Percentiles rank a stretch among this genome's conserved stretches.
phyloP scores from a whole-genome alignment of 2,888 invertebrate species.

The Helicoverpa assulta region DNA sequence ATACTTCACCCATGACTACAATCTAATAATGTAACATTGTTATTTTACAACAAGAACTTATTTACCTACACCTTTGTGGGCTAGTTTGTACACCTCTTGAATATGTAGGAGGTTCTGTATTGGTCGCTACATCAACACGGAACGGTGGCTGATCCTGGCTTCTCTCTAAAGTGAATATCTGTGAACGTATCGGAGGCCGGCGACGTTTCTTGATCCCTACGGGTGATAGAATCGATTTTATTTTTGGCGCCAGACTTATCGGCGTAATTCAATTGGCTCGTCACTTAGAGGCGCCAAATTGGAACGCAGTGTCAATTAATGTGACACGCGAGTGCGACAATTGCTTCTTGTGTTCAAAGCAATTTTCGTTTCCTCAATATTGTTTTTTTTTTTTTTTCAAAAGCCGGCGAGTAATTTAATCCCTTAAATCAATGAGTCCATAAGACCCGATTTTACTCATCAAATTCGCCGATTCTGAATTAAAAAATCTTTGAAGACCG shows the following conservation, averaged over 20 bases:
- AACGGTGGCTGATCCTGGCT: background rate
- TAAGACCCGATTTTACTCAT: conserved; percentile 18
- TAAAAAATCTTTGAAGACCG: background rate
- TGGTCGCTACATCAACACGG: background rate
- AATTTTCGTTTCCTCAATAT: background rate
- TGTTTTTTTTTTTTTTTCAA: background rate
- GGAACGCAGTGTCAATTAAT: conserved; percentile 36
- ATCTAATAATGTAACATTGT: conserved; percentile 6
- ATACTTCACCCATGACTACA: conserved; percentile 4
- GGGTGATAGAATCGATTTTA: conserved; percentile 24
- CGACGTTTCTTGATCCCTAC: conserved; percentile 33
- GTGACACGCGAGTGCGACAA: conserved; percentile 14
- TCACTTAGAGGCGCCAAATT: conserved; percentile 16
- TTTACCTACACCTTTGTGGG: conserved; percentile 44
- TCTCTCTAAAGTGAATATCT: conserved; percentile 27
- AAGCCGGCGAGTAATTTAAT: background rate
- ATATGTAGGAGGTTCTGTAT: background rate
- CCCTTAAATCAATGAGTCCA: background rate
- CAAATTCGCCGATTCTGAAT: background rate
- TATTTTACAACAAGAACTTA: conserved; percentile 24
- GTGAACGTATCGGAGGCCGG: conserved; percentile 3
- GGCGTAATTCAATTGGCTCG: conserved; percentile 33
- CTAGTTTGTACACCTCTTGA: conserved; percentile 20
- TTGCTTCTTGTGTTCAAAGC: conserved; percentile 7
- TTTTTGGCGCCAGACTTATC: conserved; percentile 30